phyloP scores from a whole-genome alignment of 1,140 invertebrate genomes.

The Galleria mellonella region DNA sequence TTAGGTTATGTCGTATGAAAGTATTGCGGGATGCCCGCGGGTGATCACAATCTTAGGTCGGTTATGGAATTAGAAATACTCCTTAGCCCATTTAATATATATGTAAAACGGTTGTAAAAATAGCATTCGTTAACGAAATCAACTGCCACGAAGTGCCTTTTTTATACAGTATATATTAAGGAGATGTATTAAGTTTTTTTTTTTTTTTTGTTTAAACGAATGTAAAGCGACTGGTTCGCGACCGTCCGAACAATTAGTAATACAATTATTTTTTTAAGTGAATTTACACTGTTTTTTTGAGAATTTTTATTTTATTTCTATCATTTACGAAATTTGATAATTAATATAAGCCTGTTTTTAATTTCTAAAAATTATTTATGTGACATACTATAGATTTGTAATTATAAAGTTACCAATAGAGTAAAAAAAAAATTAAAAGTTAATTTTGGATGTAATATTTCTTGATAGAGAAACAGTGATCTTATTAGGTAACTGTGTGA shows the following conservation, averaged over 20 bases:
- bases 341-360: constrained; percentile 44
- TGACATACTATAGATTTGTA: constrained; percentile 52
- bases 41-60: constrained; percentile 16
- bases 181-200: constrained; percentile 20
- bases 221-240: constrained; percentile 51
- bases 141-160: constrained; percentile 71
- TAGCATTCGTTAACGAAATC: constrained; percentile 41
- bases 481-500: constrained; percentile 12
- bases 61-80: constrained; percentile 49
- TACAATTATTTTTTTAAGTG: constrained; percentile 24
- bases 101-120: constrained; percentile 56
- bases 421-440: constrained; percentile 30
- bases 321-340: constrained; percentile 10
- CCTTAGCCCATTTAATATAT: constrained; percentile 41
- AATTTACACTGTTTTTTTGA: constrained; percentile 23
- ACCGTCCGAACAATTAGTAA: constrained; percentile 31
- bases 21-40: background rate
- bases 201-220: constrained; percentile 21
- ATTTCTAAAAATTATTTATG: constrained; percentile 58
- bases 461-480: constrained; percentile 1
- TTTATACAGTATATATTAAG: constrained; percentile 36
- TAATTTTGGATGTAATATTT: background rate
- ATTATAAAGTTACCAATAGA: constrained; percentile 68
- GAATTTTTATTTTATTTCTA: constrained; percentile 17
- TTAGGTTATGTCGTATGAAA: constrained; percentile 20